Evolutionary conservation across 2,113 vertebrate species (phyloP), one percentile per base, ranked within the genome.

Genomic region (Neotragus pygmaeus): DNA sequence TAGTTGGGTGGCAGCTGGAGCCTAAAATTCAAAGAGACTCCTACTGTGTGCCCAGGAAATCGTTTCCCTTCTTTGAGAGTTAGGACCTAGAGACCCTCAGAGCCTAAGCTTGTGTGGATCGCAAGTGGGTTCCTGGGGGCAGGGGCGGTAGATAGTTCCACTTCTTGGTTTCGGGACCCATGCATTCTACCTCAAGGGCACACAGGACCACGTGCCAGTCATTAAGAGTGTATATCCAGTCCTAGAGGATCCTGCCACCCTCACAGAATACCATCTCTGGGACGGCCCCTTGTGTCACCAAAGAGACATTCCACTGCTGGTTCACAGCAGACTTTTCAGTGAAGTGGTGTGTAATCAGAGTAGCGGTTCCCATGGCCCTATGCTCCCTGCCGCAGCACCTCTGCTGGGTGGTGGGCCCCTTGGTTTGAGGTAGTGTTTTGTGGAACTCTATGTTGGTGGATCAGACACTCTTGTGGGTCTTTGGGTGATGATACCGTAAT

Each of bases 321-420:
- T n/a, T n/a, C 30, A 23, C 47, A n/a, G 78, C 66, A 81, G 78
- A 7, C 78, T 51, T 23, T 19, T 13, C 30, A 23, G 30, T 51
- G 30, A 33, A 51, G 33, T 3, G 19, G 30, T 51, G 10, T 21
- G 78, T 51, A 6, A 23, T 7, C 1, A 6, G 45, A 49, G 45
- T 5, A 33, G 28, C 2, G 5, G 9, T 12, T n/a, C 47, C 30
- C 17, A 0, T 51, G 47, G 30, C 33, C 6, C 0, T 9, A 5
- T 11, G 28, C 45, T 30, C 5, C 28, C 45, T 33, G 28, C 45
- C 27, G 0, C 77, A 21, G 45, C 28, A 33, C 47, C 28, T 51
- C 47, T 33, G 77, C 28, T 33, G 16, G 3, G 30, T 2, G 28
- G 47, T 33, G 47, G 47, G 17, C 33, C 17, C 47, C 30, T 23